Evolutionary conservation across 2,797 vertebrate species (phyloP).

Genomic region (Enteromius afrohamiltoni): DNA sequence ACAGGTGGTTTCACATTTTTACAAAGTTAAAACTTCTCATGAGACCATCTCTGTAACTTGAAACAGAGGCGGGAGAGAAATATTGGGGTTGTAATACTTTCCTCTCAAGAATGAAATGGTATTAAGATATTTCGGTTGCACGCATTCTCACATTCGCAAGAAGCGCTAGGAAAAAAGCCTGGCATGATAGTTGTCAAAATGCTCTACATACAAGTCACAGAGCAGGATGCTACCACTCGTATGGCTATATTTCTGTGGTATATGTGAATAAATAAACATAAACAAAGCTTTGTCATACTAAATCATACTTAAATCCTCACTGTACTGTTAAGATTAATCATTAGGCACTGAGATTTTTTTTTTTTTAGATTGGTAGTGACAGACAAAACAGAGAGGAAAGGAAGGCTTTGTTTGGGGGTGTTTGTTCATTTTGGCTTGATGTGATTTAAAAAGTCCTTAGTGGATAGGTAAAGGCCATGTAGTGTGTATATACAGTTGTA

Average conservation of each 20-base stretch:
- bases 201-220: slow-evolving; percentile 30
- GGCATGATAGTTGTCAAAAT: slow-evolving; percentile 39
- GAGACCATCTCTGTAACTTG: not conserved
- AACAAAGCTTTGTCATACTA: slow-evolving; percentile 40
- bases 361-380: slow-evolving; percentile 41
- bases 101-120: slow-evolving; percentile 26
- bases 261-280: slow-evolving; percentile 60
- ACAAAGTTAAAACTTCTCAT: slow-evolving; percentile 37
- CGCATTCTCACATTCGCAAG: slow-evolving; percentile 16
- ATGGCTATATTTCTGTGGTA: slow-evolving; percentile 46
- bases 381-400: slow-evolving; percentile 48
- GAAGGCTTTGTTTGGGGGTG: slow-evolving; percentile 36
- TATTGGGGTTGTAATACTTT: not conserved
- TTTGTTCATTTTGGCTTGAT: slow-evolving; percentile 44
- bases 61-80: not conserved
- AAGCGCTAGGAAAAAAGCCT: slow-evolving; percentile 16
- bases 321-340: slow-evolving; percentile 49
- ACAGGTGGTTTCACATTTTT: slow-evolving; percentile 57
- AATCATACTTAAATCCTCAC: slow-evolving; percentile 63
- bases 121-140: slow-evolving; percentile 8
- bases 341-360: slow-evolving; percentile 73
- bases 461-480: slow-evolving; percentile 23
- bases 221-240: slow-evolving; percentile 38
- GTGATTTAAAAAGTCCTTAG: not conserved
- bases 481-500: slow-evolving; percentile 24